These are phyloP conservation scores for Pocillopora damicornis DNA, from an alignment of 64 coral and sea anemone species.

Conservation along the genomic window DNA sequence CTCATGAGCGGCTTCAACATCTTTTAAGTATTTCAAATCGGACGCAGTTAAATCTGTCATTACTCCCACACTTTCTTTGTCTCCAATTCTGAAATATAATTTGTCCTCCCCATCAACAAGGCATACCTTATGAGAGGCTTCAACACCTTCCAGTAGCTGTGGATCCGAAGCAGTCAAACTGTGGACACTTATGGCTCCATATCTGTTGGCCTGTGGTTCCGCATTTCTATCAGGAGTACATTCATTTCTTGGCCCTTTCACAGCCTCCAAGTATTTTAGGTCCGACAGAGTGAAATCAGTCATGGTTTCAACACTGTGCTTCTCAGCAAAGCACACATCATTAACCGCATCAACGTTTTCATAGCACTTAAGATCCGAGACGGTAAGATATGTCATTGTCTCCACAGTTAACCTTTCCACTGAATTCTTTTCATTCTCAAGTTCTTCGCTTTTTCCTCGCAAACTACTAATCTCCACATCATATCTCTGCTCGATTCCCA, in stretches of 20 bases:
- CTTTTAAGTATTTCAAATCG: neutral
- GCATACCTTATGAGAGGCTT: neutral
- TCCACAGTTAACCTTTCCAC: neutral
- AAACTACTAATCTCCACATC: constrained; percentile 23
- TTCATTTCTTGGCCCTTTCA: neutral
- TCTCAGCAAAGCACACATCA: constrained; percentile 15
- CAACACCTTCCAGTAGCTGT: neutral
- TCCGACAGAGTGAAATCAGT: constrained; percentile 6
- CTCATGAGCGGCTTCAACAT: no score
- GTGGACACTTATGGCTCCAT: no score
- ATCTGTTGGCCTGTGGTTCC: neutral
- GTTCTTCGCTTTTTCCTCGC: neutral
- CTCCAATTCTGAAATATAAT: neutral
- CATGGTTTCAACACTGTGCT: constrained; percentile 7
- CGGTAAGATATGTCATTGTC: constrained; percentile 21
- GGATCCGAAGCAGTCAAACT: no score
- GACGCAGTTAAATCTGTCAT: constrained; percentile 4
- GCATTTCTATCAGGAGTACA: neutral
- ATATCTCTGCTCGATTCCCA: neutral
- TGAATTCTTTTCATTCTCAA: neutral
- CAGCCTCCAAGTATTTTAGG: constrained; percentile 5
- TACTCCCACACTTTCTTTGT: neutral
- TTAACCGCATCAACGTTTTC: constrained; percentile 47
- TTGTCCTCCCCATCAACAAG: neutral
- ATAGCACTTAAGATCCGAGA: constrained; percentile 31